Evolutionary conservation across 2,888 invertebrate species (phyloP), one percentile per base, ranked within the genome.

Genomic region (Pseudococcus viburni): DNA sequence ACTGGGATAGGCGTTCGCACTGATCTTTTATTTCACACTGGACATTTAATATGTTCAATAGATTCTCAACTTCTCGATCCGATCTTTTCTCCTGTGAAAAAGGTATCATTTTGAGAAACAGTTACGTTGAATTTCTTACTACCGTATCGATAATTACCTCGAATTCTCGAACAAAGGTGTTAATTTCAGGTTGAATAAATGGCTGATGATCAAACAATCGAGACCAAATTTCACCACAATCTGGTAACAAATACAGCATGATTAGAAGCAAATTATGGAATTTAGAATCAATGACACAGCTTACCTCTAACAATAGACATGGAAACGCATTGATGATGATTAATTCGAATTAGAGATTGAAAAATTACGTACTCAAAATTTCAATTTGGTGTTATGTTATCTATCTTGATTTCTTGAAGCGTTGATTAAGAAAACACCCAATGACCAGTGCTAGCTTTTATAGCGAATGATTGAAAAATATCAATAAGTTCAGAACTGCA

Each of bases 151-250:
- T 73, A 73, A 17, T 92, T 93, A 96, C 96, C 94, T 97, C 97
- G 92, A 97, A 97, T 91, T 97, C 96, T 90, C 95, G 95, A 7
- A 97, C 92, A 92, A 96, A 95, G 91, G 94, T 95, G 90, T 95
- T 95, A 90, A 97, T 95, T 94, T 97, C 97, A 88, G 97, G 96
- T 92, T 94, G 95, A 89, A 97, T 92, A 91, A 97, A 96, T 55
- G 96, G 96, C 90, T 95, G 94, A 91, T 97, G 97, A 92, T 97
- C 96, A 92, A 97, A 96, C 89, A 97, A 93, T 91, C 97, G 94
- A 90, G 94, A 94, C 94, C 96, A 96, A 91, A 97, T 94, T 92
- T 96, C 96, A 90, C 95, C 94, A 90, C 95, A 93, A 93, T 96
- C 97, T 97, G 91, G 89, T 90, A 90, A 88, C 83, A 89, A 90